Percentiles rank a stretch among this genome's conserved stretches.
Conservation (phyloP, 2,797 vertebrate genomes). For the Gadopsis marmoratus region DNA sequence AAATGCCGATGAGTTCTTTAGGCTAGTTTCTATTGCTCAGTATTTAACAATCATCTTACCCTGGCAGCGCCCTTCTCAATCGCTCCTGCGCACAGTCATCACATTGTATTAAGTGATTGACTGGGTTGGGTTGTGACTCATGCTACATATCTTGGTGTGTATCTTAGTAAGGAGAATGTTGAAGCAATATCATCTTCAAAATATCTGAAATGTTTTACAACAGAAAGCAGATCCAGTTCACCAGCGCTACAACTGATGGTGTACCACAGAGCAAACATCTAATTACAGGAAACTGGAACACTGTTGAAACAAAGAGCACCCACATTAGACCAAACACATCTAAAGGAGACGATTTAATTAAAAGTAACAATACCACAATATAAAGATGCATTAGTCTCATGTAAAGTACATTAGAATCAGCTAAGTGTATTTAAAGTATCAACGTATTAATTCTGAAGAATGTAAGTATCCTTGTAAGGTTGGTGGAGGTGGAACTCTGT, state of each 20-base stretch:
- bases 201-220: constrained; percentile 11
- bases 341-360: not conserved
- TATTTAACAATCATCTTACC: constrained; percentile 16
- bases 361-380: not conserved
- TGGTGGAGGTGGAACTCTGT: not conserved
- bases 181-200: not conserved
- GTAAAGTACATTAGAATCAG: not conserved
- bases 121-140: constrained; percentile 66
- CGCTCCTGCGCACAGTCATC: constrained; percentile 27
- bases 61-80: constrained; percentile 49
- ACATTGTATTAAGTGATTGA: constrained; percentile 40
- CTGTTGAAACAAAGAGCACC: not conserved
- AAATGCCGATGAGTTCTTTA: no score
- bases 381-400: not conserved
- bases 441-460: not conserved
- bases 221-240: constrained; percentile 2
- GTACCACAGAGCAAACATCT: not conserved
- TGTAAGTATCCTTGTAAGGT: not conserved
- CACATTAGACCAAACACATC: not conserved
- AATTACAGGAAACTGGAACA: no score
- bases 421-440: not conserved
- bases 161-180: not conserved
- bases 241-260: not conserved
- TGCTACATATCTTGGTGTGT: not conserved
- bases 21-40: constrained; percentile 45